Evolutionary conservation across 2,888 invertebrate genomes (phyloP).

Genomic region (Napeogenes inachia): DNA sequence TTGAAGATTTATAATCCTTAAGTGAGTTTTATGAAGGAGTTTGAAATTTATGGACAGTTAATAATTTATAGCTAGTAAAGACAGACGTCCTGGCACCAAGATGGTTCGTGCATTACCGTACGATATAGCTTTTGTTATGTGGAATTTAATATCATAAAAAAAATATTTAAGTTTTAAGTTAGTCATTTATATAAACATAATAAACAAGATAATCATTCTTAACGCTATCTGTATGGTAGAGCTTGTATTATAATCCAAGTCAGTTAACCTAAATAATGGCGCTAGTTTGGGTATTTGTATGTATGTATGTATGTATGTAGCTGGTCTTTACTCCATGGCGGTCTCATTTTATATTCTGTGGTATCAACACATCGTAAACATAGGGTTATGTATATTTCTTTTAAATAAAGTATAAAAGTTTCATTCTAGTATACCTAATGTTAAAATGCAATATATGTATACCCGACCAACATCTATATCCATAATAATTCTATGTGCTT

Average conservation of each 20-base stretch:
- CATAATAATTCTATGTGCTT: no score
- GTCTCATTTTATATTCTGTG: constrained; percentile 5
- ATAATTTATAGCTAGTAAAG: constrained; percentile 4
- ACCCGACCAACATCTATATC: no score
- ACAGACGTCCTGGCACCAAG: constrained; percentile 1
- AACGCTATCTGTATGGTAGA: no score
- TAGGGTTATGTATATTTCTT: neutral
- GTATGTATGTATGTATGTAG: neutral
- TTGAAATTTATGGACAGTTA: constrained; percentile 2
- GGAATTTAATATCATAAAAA: no score
- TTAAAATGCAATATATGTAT: no score
- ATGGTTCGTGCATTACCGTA: neutral
- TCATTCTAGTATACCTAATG: no score
- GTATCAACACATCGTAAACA: neutral
- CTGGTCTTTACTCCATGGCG: neutral
- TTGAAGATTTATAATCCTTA: neutral
- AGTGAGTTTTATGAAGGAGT: neutral
- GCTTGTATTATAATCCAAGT: neutral
- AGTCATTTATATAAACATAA: no score
- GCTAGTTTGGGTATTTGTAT: neutral
- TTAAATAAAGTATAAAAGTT: no score
- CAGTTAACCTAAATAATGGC: constrained; percentile 3
- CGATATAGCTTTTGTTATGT: no score
- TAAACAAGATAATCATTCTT: no score
- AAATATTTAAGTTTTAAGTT: no score